Evolutionary conservation across 2,888 invertebrate genomes (phyloP).

Genomic region (Eristalis arbustorum): DNA sequence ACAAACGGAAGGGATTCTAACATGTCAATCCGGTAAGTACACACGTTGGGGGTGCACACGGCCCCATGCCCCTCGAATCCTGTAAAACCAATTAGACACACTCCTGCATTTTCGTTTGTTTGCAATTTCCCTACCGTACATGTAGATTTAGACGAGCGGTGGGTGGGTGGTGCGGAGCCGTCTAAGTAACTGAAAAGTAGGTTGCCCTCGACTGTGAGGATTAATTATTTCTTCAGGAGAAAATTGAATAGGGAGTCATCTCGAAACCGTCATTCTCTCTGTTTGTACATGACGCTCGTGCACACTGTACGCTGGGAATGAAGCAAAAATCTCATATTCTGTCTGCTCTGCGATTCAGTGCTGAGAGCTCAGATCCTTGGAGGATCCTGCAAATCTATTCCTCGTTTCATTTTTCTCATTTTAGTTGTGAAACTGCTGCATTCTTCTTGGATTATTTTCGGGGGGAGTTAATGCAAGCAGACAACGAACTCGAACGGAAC

Average conservation of each 20-base stretch:
- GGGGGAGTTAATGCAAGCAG: constrained; percentile 14
- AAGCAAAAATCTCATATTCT: constrained; percentile 48
- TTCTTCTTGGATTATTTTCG: constrained; percentile 22
- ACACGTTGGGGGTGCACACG: background rate
- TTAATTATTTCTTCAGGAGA: constrained; percentile 59
- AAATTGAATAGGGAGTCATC: constrained; percentile 60
- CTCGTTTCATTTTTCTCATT: background rate
- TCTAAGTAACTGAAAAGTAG: constrained; percentile 34
- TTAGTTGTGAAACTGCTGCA: background rate
- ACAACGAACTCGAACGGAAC: constrained; percentile 5
- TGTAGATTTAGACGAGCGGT: background rate
- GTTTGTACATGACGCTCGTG: constrained; percentile 35
- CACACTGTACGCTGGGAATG: constrained; percentile 4
- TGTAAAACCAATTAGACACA: constrained; percentile 65
- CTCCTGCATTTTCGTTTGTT: constrained; percentile 53
- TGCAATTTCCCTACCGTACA: constrained; percentile 55
- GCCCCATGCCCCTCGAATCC: background rate
- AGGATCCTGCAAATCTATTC: background rate
- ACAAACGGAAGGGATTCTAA: constrained; percentile 35
- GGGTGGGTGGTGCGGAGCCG: background rate
- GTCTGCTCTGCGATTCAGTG: constrained; percentile 24
- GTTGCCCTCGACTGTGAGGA: constrained; percentile 22
- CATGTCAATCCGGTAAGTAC: constrained; percentile 22
- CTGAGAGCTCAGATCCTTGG: background rate
- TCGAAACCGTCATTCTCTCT: constrained; percentile 15